Evolutionary conservation across 2,113 vertebrate genomes (phyloP).

Genomic region (Chaetorhynchus papuensis): DNA sequence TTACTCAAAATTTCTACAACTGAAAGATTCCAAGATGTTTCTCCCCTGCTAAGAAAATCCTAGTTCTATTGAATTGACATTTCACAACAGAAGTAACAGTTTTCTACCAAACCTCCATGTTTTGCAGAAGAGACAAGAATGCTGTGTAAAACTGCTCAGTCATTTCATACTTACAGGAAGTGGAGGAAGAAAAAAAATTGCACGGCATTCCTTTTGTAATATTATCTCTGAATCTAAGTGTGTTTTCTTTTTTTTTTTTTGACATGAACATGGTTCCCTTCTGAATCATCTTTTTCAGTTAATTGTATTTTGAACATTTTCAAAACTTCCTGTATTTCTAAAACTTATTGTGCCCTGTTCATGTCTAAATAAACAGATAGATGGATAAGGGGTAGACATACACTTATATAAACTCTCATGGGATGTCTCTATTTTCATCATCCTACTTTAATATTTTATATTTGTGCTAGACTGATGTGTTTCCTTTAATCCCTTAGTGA

Average conservation of each 20-base stretch:
- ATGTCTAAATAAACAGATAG: neutral
- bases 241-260: neutral
- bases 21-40: neutral
- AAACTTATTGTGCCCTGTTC: neutral
- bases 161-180: neutral
- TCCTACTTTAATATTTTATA: neutral
- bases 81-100: neutral
- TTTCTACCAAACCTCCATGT: neutral
- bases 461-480: neutral
- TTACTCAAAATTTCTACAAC: neutral
- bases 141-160: neutral
- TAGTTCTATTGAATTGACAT: neutral
- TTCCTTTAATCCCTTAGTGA: neutral
- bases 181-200: neutral
- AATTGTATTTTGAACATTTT: neutral
- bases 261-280: neutral
- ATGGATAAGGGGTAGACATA: neutral
- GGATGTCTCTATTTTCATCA: neutral
- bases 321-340: neutral
- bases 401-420: neutral
- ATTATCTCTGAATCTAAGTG: neutral
- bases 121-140: neutral
- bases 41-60: neutral
- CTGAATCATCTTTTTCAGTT: neutral
- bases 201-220: neutral